Percentiles rank a stretch among this genome's conserved stretches.
These are phyloP conservation scores for Aptenodytes forsteri DNA, from an alignment of 2,113 vertebrate species.

Conservation along the genomic window DNA sequence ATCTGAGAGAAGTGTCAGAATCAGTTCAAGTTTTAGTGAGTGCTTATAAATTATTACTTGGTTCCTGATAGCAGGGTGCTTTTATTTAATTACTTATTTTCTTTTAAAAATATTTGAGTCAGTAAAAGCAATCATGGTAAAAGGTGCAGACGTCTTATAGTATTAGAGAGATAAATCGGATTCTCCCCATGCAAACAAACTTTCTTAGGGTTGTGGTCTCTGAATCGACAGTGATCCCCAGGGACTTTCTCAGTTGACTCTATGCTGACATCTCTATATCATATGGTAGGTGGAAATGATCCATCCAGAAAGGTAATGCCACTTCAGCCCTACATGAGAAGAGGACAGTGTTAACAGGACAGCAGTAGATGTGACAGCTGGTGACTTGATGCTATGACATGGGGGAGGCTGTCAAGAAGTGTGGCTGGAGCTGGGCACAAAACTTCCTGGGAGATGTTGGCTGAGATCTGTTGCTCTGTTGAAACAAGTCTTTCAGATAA, in stretches of 20 bases:
- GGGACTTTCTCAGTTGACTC: neutral
- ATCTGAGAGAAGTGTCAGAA: neutral
- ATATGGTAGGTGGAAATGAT: neutral
- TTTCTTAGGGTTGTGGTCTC: neutral
- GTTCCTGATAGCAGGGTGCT: neutral
- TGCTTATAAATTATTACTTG: neutral
- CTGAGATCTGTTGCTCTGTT: neutral
- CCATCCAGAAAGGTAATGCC: neutral
- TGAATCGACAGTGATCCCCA: neutral
- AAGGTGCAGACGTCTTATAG: neutral
- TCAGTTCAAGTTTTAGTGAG: neutral
- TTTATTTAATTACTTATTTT: constrained; percentile 14
- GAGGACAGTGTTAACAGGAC: neutral
- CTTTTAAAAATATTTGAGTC: neutral
- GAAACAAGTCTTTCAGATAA: neutral
- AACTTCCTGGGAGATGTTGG: neutral
- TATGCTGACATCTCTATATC: neutral
- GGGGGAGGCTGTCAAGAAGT: neutral
- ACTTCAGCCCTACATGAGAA: neutral
- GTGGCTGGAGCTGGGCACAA: neutral
- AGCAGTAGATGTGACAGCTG: neutral
- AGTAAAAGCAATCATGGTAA: neutral
- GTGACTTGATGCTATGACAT: neutral
- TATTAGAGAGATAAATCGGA: neutral
- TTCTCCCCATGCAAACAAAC: neutral